phyloP scores from a whole-genome alignment of 2,797 vertebrate species.

The Pseudochirops cupreus region DNA sequence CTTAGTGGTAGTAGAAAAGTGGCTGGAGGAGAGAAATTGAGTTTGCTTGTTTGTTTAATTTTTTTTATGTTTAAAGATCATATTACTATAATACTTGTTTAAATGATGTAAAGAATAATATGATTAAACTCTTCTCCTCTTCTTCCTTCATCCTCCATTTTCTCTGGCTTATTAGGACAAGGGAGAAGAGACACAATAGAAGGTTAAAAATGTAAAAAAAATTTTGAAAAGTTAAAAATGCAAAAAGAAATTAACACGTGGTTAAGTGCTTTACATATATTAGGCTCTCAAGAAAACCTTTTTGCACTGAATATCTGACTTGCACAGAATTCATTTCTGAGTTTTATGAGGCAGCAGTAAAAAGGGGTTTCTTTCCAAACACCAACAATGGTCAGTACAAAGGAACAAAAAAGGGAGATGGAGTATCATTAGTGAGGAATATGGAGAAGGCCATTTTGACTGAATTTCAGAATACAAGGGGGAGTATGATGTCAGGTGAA shows the following conservation, averaged over 20 bases:
- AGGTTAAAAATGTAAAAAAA: neutral
- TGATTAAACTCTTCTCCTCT: neutral
- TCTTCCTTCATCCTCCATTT: neutral
- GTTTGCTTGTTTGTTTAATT: neutral
- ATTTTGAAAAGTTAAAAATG: neutral
- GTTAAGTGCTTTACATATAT: neutral
- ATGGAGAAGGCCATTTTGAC: neutral
- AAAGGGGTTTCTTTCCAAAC: no score
- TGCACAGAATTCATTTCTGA: neutral
- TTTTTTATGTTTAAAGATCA: neutral
- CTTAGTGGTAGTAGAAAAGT: neutral
- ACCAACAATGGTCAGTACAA: neutral
- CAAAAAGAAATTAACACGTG: neutral
- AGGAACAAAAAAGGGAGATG: neutral
- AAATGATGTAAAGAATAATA: neutral
- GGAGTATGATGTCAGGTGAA: neutral
- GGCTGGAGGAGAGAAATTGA: neutral
- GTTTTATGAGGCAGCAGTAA: no score
- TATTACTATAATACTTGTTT: neutral
- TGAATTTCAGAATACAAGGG: neutral
- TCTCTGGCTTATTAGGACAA: neutral
- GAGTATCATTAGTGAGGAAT: neutral
- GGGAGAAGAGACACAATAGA: neutral
- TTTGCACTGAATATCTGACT: neutral
- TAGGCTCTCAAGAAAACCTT: neutral